Evolutionary conservation across 2,113 vertebrate species (phyloP).

Genomic region (Trinectes maculatus): DNA sequence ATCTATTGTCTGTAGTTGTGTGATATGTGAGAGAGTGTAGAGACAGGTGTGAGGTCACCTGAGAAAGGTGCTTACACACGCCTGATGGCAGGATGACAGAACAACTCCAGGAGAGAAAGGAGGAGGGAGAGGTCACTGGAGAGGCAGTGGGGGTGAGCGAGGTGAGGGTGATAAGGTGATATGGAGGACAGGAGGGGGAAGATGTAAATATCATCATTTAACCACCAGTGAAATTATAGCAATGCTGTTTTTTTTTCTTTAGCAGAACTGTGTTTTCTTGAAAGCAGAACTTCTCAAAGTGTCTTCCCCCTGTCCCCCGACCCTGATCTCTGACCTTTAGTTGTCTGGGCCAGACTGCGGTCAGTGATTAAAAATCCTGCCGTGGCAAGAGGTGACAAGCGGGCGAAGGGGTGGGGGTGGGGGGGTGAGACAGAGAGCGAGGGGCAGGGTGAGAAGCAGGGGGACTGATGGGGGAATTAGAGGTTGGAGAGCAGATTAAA

Average conservation of each 20-base stretch:
- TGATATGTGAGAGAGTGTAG: slow-evolving; percentile 18
- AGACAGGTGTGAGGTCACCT: slow-evolving; percentile 62
- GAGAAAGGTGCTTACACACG: slow-evolving; percentile 57
- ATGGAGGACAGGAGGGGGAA: slow-evolving; percentile 8
- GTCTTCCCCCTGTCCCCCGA: slow-evolving; percentile 25
- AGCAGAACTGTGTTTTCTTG: neutral
- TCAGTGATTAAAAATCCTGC: slow-evolving; percentile 65
- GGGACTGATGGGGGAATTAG: slow-evolving; percentile 36
- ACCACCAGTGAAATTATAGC: too few relatives aligned
- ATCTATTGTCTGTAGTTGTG: slow-evolving; percentile 21
- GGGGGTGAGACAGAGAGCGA: neutral
- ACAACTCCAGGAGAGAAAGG: slow-evolving; percentile 20
- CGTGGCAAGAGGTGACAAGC: slow-evolving; percentile 39
- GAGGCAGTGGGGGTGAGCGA: neutral
- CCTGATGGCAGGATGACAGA: slow-evolving; percentile 38
- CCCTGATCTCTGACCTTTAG: slow-evolving; percentile 56
- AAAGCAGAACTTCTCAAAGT: neutral
- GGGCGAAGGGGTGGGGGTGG: neutral
- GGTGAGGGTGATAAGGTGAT: neutral
- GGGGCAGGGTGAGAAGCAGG: neutral
- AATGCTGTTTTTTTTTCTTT: slow-evolving; percentile 26
- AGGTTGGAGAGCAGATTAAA: slow-evolving; percentile 66
- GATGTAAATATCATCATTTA: slow-evolving; percentile 10
- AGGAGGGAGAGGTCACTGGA: slow-evolving; percentile 18
- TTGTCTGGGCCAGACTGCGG: slow-evolving; percentile 51